A percentile compares a stretch with the other conserved stretches of the same genome.
Conservation (phyloP, 2,888 invertebrate genomes). For the Seladonia tumulorum region DNA sequence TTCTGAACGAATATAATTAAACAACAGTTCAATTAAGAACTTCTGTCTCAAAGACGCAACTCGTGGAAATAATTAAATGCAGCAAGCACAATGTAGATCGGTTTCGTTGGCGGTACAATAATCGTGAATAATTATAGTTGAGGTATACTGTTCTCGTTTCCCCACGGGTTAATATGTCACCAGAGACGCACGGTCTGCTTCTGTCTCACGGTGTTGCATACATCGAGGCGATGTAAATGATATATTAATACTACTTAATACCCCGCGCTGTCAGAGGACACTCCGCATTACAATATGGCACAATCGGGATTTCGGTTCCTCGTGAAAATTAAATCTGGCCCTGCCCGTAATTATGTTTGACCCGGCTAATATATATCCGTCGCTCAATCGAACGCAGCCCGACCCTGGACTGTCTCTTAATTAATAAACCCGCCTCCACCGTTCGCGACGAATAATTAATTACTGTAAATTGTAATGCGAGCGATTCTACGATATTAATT, state of each 20-base stretch:
- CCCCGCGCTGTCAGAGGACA: slow-evolving; percentile 13
- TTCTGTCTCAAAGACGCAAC: neutral
- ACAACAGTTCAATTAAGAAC: too few species aligned
- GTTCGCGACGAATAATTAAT: slow-evolving; percentile 32
- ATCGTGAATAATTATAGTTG: neutral
- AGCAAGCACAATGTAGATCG: neutral
- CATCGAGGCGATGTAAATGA: slow-evolving; percentile 55
- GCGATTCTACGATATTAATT: neutral
- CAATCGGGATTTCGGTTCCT: slow-evolving; percentile 34
- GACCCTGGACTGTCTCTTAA: slow-evolving; percentile 20
- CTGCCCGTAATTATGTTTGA: slow-evolving; percentile 56
- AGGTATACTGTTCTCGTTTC: neutral
- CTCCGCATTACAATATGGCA: slow-evolving; percentile 22
- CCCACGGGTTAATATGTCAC: neutral
- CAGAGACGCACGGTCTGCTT: neutral
- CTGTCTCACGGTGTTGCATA: slow-evolving; percentile 16
- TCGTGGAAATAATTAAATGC: neutral
- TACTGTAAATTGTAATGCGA: slow-evolving; percentile 4
- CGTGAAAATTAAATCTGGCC: slow-evolving; percentile 47
- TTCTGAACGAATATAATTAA: too few species aligned
- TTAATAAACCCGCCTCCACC: slow-evolving; percentile 38
- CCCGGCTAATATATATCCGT: slow-evolving; percentile 28
- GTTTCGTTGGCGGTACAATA: neutral
- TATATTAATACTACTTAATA: slow-evolving; percentile 63
- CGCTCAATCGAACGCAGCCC: slow-evolving; percentile 9